Base-by-base conservation (phyloP, 2,113 vertebrate genomes). In the Peromyscus maniculatus region DNA sequence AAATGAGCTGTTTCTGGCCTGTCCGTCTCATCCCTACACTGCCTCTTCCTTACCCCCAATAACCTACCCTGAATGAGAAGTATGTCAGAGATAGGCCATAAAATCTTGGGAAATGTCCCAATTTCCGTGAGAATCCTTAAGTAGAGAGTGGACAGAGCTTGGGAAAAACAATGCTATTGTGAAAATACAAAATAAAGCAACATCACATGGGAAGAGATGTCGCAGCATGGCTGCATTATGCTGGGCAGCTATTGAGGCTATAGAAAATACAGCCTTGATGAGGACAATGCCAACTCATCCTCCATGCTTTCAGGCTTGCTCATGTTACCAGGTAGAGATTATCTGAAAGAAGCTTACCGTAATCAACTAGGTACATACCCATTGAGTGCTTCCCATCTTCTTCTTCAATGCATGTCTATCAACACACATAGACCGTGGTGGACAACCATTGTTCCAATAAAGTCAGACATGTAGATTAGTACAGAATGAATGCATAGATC, bases 101-200 rank as follows among this genome's bases (percentile, higher is more conserved):
- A 71, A 93, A 93, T 33, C 97, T 67, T 97, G 97, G 91, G 97
- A 98, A 97, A 88, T 31, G 39, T 71, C 59, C 71, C 64, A 22
- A 13, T 75, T 91, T 97, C 90, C 90, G 72, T 3, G 71, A 84
- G 69, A 97, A 79, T n/a, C 62, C 67, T 72, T 39, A 36, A 24
- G 36, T 24, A 55, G 10, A 62, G 71, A 7, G 24, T 62, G 74
- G 71, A n/a, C 4, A 72, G 64, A 64, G 66, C 83, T 96, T 94
- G 74, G 89, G 75, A 84, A 98, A 88, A 88, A 52, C 82, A 87
- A 67, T n/a, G 46, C 36, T 10, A 28, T 74, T 39, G 16, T 74
- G 17, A 39, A 89, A 67, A 67, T 55, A 91, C 33, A 9, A 57
- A 49, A 39, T 26, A 64, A 74, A 91, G 67, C 67, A 90, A 77